Base-by-base conservation (phyloP, 2,113 vertebrate genomes). In the Dissostichus mawsoni region DNA sequence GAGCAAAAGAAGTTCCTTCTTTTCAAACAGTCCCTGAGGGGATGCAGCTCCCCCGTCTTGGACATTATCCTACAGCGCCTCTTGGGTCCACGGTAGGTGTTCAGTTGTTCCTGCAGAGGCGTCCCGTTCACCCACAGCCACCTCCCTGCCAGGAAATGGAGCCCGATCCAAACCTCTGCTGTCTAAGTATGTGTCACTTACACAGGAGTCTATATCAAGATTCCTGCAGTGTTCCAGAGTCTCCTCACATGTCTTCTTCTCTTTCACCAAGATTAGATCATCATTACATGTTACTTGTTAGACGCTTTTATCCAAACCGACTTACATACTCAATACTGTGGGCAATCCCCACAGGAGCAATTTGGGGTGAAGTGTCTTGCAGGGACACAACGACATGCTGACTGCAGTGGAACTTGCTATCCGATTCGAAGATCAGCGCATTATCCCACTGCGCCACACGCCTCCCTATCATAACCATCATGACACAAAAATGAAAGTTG, bases 221-320 rank as follows among this genome's bases (percentile, higher is more conserved):
- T 14, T 41, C 64, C 58, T 70, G 69, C 69, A 68, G 64, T 86
- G 65, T 50, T 83, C 52, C 61, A 48, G 29, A 53, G 67, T 71
- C 23, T 78, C 84, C 55, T 81, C 61, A 71, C 77, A 81, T 13
- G 13, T 64, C 50, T 69, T 83, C 9, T 52, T 70, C 59, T 78
- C 67, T 80, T 84, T 86, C 13, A 78, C 73, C 8, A 82, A 80
- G n/a, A 86, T 44, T 64, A 11, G n/a, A 45, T 55, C 6, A 82
- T 86, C 13, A 78, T 25, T 25, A 25, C 25, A 25, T 25, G 25
- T 25, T 2, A 25, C 25, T 25, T 25, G 25, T 25, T 25, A 25
- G 25, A 25, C 25, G 25, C 25, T 2, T 25, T 25, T 25, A 25
- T 25, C 20, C 20, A 20, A 20, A 20, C 1, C 20, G 20, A 20